Conservation (phyloP, 2,888 invertebrate genomes). For the Coelinius sp. region DNA sequence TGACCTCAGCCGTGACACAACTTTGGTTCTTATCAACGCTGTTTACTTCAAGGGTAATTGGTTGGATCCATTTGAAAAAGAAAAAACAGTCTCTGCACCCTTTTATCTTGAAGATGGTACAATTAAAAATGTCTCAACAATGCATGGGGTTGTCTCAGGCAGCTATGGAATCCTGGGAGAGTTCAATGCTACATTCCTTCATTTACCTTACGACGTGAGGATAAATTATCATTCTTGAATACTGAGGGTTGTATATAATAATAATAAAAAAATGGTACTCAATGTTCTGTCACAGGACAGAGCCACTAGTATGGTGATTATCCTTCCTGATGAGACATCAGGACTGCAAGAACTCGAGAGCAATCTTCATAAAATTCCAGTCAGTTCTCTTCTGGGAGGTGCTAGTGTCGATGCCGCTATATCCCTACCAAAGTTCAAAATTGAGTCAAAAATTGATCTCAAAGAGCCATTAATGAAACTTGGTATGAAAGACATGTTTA, state of each 20-base stretch:
- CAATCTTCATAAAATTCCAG: neutral
- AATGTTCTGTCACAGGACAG: slow-evolving; percentile 10
- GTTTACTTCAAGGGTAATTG: slow-evolving; percentile 90
- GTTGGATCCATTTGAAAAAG: no score
- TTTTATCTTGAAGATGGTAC: slow-evolving; percentile 77
- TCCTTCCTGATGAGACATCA: slow-evolving; percentile 28
- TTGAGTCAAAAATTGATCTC: slow-evolving; percentile 14
- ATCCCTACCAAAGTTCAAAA: slow-evolving; percentile 34
- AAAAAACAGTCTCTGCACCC: slow-evolving; percentile 56
- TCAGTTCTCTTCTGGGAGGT: neutral
- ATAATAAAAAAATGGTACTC: no score
- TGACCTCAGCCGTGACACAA: slow-evolving; percentile 75
- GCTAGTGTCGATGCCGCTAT: neutral
- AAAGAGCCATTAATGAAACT: slow-evolving; percentile 59
- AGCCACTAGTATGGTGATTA: slow-evolving; percentile 37
- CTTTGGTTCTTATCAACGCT: slow-evolving; percentile 87
- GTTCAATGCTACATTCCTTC: no score
- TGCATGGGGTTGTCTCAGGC: no score
- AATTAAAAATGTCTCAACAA: no score
- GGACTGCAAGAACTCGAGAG: slow-evolving; percentile 15
- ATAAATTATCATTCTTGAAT: slow-evolving; percentile 54
- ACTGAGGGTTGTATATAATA: no score
- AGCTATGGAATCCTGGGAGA: no score
- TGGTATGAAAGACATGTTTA: slow-evolving; percentile 79
- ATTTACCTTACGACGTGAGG: no score